Conservation (phyloP, 1,140 invertebrate species). For the Epicauta chinensis region DNA sequence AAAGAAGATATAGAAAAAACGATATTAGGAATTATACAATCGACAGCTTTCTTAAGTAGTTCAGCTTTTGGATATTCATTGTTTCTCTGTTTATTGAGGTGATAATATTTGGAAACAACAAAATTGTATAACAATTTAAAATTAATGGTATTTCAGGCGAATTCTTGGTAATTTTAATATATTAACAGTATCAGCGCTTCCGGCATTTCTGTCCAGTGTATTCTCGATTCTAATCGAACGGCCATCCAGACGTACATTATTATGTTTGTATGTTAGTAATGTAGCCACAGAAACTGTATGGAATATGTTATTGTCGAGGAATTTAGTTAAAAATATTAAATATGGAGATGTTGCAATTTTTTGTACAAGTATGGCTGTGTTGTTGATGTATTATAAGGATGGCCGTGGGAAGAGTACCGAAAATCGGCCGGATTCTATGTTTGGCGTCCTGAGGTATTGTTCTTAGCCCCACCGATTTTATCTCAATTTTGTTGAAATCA, state of each 20-base stretch:
- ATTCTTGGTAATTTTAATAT: slow-evolving; percentile 62
- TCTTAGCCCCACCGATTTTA: no score
- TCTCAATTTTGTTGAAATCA: no score
- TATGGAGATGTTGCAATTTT: slow-evolving; percentile 63
- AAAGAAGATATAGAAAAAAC: slow-evolving; percentile 58
- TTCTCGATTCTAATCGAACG: slow-evolving; percentile 70
- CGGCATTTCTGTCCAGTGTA: slow-evolving; percentile 63
- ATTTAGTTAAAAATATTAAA: slow-evolving; percentile 53
- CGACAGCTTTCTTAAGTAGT: slow-evolving; percentile 67
- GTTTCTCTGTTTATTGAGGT: slow-evolving; percentile 62
- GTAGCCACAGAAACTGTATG: slow-evolving; percentile 74
- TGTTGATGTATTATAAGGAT: slow-evolving; percentile 55
- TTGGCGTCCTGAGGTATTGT: slow-evolving; percentile 53
- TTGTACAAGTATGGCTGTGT: slow-evolving; percentile 50
- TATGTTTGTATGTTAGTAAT: slow-evolving; percentile 76
- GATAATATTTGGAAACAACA: slow-evolving; percentile 21
- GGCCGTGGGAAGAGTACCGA: slow-evolving; percentile 40
- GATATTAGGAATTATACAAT: slow-evolving; percentile 60
- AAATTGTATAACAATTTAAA: not conserved
- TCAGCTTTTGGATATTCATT: slow-evolving; percentile 67
- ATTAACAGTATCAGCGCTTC: slow-evolving; percentile 62
- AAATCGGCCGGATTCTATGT: slow-evolving; percentile 54
- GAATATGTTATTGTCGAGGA: slow-evolving; percentile 60
- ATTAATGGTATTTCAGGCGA: slow-evolving; percentile 46
- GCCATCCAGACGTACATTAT: slow-evolving; percentile 58